phyloP scores from a whole-genome alignment of 2,113 vertebrate genomes.

The Melozone crissalis region DNA sequence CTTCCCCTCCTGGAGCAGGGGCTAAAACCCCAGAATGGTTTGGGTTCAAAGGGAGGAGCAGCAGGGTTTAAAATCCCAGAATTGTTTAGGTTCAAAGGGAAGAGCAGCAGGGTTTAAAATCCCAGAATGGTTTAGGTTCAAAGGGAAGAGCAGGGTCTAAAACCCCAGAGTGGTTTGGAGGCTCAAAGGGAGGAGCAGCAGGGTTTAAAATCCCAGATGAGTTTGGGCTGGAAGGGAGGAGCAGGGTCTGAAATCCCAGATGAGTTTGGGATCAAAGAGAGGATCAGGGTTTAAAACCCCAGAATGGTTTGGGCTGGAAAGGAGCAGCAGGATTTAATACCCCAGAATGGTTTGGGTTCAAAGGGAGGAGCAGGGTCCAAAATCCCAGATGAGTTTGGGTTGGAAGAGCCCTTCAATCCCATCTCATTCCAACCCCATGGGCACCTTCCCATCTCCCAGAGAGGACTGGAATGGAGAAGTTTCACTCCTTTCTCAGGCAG shows the following conservation, averaged over 20 bases:
- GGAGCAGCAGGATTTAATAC: too few species aligned
- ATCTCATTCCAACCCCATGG: background rate
- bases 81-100: too few species aligned
- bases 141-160: background rate
- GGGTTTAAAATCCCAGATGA: background rate
- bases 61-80: background rate
- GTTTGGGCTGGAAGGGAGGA: background rate
- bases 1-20: background rate
- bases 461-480: fast-evolving
- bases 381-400: background rate
- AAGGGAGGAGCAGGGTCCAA: background rate
- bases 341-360: background rate
- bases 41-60: background rate
- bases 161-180: background rate
- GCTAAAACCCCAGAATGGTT: background rate
- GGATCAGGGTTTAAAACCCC: background rate
- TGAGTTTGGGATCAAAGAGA: fast-evolving
- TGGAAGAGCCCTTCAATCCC: background rate
- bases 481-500: background rate
- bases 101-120: background rate
- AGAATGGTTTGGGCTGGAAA: background rate
- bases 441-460: fast-evolving
- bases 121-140: background rate
- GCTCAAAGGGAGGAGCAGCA: background rate
- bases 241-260: background rate